A percentile compares a stretch with the other conserved stretches of the same genome.
phyloP scores from a whole-genome alignment of 2,888 invertebrate species.

The Mechanitis messenoides region DNA sequence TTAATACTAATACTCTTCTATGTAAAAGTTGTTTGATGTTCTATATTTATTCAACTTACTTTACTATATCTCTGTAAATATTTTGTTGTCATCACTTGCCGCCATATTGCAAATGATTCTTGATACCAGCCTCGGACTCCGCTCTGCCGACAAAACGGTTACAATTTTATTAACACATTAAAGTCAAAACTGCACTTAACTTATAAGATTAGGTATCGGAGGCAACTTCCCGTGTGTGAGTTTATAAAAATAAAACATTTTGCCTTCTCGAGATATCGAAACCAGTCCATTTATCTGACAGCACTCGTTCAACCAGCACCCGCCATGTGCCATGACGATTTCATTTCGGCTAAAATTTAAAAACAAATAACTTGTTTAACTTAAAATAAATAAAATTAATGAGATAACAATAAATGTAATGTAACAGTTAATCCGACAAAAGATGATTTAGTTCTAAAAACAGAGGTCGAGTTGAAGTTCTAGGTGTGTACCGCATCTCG shows the following conservation, averaged over 20 bases:
- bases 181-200: conserved; percentile 74
- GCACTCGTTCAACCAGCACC: conserved; percentile 40
- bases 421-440: conserved; percentile 8
- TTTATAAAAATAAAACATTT: conserved; percentile 50
- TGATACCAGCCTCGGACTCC: conserved; percentile 42
- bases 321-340: conserved; percentile 46
- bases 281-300: conserved; percentile 68
- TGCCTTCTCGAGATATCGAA: conserved; percentile 62
- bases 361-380: not conserved
- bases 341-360: conserved; percentile 34
- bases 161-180: conserved; percentile 75
- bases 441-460: conserved; percentile 35
- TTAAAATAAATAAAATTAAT: not conserved
- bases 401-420: not conserved
- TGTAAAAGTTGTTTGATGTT: too few species aligned
- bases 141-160: conserved; percentile 69
- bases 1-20: not conserved
- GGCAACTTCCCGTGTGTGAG: conserved; percentile 64
- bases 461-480: conserved; percentile 40
- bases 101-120: conserved; percentile 38
- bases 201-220: conserved; percentile 63
- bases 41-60: not conserved
- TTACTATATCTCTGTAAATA: not conserved
- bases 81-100: conserved; percentile 12
- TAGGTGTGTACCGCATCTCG: conserved; percentile 43